Percentiles rank a stretch among this genome's conserved stretches.
These are phyloP conservation scores for Phania funesta DNA, from an alignment of 2,888 invertebrate species.

Conservation along the genomic window DNA sequence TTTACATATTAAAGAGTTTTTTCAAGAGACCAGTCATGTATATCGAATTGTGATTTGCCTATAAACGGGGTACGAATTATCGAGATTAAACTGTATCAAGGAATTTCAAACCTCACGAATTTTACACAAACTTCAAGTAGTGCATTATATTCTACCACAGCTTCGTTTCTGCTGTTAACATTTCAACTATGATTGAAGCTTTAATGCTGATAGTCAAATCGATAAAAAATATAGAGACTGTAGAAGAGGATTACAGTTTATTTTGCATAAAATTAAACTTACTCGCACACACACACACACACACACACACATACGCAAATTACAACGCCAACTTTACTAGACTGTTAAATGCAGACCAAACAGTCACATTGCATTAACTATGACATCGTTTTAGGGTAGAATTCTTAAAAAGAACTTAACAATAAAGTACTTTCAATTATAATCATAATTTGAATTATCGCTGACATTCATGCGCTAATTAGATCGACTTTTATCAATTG, in stretches of 20 bases:
- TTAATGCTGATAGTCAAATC: conserved; percentile 6
- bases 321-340: not conserved
- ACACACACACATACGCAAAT: not conserved
- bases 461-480: conserved; percentile 38
- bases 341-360: conserved; percentile 2
- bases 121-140: too few relatives aligned
- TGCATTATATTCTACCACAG: conserved; percentile 8
- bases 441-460: conserved; percentile 29
- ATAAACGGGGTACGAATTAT: too few relatives aligned
- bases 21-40: too few relatives aligned
- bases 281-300: not conserved
- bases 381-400: not conserved
- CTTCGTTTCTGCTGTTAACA: conserved; percentile 39
- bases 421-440: not conserved
- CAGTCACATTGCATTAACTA: conserved; percentile 17
- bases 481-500: conserved; percentile 23
- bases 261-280: not conserved
- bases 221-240: not conserved
- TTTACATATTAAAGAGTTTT: too few relatives aligned
- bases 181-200: conserved; percentile 23
- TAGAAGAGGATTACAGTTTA: conserved; percentile 9
- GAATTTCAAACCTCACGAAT: not conserved
- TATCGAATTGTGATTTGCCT: too few relatives aligned
- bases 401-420: not conserved
- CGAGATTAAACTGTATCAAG: too few relatives aligned